phyloP scores from a whole-genome alignment of 2,113 vertebrate genomes.

The Apodemus speciosus region DNA sequence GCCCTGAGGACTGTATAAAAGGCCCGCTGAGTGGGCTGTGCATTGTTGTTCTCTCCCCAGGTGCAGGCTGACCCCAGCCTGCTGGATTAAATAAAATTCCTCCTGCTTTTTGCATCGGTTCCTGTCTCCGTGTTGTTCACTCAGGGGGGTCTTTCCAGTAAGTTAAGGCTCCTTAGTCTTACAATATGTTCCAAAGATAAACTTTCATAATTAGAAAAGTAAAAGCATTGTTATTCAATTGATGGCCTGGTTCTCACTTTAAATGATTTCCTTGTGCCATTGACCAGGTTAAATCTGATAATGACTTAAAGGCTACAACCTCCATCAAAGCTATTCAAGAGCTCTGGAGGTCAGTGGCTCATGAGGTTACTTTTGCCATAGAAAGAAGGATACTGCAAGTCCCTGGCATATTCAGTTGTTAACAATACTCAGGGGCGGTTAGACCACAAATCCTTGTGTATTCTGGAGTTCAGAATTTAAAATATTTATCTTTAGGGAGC shows the following conservation, averaged over 20 bases:
- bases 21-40: no score
- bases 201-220: not conserved
- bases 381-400: not conserved
- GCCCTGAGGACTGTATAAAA: no score
- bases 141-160: no score
- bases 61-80: no score
- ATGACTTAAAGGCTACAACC: not conserved
- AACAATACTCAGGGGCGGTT: not conserved
- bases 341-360: not conserved
- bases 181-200: not conserved
- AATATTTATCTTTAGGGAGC: not conserved
- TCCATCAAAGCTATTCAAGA: not conserved
- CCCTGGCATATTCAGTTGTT: not conserved
- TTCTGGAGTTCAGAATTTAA: not conserved
- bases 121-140: no score
- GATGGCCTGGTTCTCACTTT: not conserved
- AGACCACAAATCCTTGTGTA: not conserved
- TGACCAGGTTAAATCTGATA: not conserved
- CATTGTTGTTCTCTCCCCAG: no score
- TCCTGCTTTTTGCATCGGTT: no score
- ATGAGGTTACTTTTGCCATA: not conserved
- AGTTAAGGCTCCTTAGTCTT: no score
- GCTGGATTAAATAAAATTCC: no score
- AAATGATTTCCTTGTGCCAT: not conserved
- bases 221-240: not conserved